These are phyloP conservation scores for Alviniconcha marisindica DNA, from an alignment of 1,140 invertebrate genomes.

Conservation along the genomic window DNA sequence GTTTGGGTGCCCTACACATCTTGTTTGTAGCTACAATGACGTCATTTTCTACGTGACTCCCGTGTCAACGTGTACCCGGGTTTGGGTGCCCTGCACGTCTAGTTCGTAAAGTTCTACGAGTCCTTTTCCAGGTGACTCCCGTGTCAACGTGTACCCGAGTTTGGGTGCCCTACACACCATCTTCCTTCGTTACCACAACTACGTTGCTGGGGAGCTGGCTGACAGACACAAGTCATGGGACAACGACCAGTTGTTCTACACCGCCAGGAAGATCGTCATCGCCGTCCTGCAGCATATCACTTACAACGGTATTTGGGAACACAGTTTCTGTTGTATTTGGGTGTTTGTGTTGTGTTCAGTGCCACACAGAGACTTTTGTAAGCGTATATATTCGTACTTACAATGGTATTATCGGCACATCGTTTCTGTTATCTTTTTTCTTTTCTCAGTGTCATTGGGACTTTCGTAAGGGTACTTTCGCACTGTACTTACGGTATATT, in stretches of 20 bases:
- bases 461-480: too few species aligned
- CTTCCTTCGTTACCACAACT: conserved; percentile 97
- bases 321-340: not conserved
- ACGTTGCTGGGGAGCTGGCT: conserved; percentile 85
- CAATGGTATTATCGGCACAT: too few species aligned
- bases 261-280: conserved; percentile 90
- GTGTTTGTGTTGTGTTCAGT: not conserved
- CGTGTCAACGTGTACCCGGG: not conserved
- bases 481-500: too few species aligned
- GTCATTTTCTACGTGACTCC: not conserved
- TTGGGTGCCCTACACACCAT: conserved; percentile 96
- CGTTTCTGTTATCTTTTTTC: too few species aligned
- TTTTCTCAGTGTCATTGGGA: too few species aligned
- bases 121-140: conserved; percentile 82
- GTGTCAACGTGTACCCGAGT: conserved; percentile 92
- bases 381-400: too few species aligned
- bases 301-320: not conserved
- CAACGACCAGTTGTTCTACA: conserved; percentile 97
- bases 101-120: not conserved
- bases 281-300: conserved; percentile 76
- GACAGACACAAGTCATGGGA: conserved; percentile 87
- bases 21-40: conserved; percentile 79
- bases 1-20: conserved; percentile 95
- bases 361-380: too few species aligned
- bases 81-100: not conserved